These are phyloP conservation scores for Tetragonula carbonaria DNA, from an alignment of 2,888 invertebrate genomes.

Conservation along the genomic window DNA sequence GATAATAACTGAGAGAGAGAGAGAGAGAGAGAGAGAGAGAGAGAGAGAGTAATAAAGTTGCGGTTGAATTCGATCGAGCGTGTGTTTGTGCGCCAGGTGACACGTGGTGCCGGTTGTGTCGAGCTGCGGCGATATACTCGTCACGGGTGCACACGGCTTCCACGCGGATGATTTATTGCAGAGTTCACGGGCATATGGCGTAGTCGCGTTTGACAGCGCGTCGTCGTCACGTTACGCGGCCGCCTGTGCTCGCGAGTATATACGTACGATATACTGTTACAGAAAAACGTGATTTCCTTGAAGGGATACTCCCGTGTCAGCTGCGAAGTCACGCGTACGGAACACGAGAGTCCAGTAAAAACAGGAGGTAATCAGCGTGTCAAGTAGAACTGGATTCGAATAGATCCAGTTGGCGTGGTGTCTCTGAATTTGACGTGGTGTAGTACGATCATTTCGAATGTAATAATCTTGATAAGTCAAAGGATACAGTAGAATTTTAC, in stretches of 20 bases:
- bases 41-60: background rate
- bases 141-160: background rate
- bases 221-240: constrained; percentile 10
- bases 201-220: constrained; percentile 16
- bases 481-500: background rate
- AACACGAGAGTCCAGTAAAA: constrained; percentile 8
- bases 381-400: background rate
- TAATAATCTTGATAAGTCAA: no score
- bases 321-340: constrained; percentile 14
- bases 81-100: constrained; percentile 34
- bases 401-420: background rate
- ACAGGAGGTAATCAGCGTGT: constrained; percentile 36
- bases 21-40: background rate
- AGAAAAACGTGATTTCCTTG: constrained; percentile 49
- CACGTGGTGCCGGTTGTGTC: constrained; percentile 43
- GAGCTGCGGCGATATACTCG: background rate
- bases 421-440: background rate
- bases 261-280: constrained; percentile 49
- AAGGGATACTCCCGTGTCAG: constrained; percentile 44
- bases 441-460: background rate
- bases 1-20: background rate
- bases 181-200: constrained; percentile 29
- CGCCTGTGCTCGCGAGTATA: constrained; percentile 11
- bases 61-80: background rate
- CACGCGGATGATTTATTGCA: constrained; percentile 19